Base-by-base conservation (phyloP, 2,888 invertebrate genomes). In the Trimorus sp. region DNA sequence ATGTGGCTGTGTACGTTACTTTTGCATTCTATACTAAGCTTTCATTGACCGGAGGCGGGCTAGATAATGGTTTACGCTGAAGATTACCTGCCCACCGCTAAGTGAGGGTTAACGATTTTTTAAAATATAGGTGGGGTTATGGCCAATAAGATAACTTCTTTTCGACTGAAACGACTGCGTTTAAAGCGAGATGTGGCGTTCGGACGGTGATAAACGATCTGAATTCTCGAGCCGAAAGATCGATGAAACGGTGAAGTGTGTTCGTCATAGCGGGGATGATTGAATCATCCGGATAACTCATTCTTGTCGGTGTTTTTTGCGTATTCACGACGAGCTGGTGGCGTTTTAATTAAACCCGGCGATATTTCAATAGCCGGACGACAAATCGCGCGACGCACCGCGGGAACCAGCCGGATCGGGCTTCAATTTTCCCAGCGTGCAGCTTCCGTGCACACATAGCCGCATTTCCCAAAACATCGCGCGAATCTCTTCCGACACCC, bases 121-220 rank as follows among this genome's bases (percentile, higher is more conserved):
- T 45, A 4, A 4, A 45, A 12, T 9, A 4, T 37, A 37, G 56
- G 26, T 36, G 56, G 12, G n/a, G 37, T 37, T 56, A 56, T 36
- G 37, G 56, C n/a, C 14, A 40, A 45, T 45, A 9, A 9, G 1
- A 45, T 9, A 45, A n/a, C n/a, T 26, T 26, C 26, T 26, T 26
- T 26, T 26, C 26, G 26, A 26, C 26, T 26, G 26, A 26, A 26
- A 26, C 26, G 26, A 26, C 26, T 26, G 26, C 49, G 7, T 6
- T 54, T 42, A 26, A 53, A 66, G n/a, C 42, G 26, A 66, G 54
- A 40, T 49, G 38, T 15, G 14, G 58, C 14, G 11, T 40, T 58
- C 37, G 49, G 49, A 14, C 38, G 26, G 53, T 65, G 53, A 65
- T 53, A 38, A 65, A 53, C 40, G 56, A 56, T 45, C 45, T n/a